Conservation (phyloP, 2,113 vertebrate genomes). For the Rhinogobius similis region DNA sequence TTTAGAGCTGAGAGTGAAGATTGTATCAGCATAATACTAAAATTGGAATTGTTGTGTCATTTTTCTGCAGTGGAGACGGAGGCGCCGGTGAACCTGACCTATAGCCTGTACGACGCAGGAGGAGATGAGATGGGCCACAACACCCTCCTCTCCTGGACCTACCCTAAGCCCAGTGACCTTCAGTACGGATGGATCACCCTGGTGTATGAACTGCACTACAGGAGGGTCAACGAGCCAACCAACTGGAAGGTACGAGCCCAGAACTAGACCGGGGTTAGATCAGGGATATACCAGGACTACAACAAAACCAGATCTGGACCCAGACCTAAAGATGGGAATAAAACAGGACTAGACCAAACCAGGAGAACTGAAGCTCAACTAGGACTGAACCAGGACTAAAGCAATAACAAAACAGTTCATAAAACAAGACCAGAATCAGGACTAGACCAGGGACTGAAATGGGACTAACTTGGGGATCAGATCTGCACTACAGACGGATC, state of each 20-base stretch:
- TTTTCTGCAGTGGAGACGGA: conserved; percentile 71
- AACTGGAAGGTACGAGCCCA: conserved; percentile 67
- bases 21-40: too few relatives aligned
- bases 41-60: too few relatives aligned
- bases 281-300: background rate
- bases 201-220: conserved; percentile 76
- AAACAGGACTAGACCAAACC: background rate
- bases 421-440: too few relatives aligned
- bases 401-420: too few relatives aligned
- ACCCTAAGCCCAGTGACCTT: conserved; percentile 68
- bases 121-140: conserved; percentile 59
- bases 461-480: too few relatives aligned
- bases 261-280: background rate
- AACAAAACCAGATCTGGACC: background rate
- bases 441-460: too few relatives aligned
- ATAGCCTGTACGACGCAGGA: conserved; percentile 50
- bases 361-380: background rate
- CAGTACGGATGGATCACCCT: conserved; percentile 80
- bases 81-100: conserved; percentile 74
- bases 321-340: background rate
- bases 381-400: too few relatives aligned
- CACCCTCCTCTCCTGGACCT: conserved; percentile 66
- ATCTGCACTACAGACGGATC: too few relatives aligned
- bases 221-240: conserved; percentile 45
- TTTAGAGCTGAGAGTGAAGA: too few relatives aligned